These are phyloP conservation scores for Sinocyclocheilus maitianheensis DNA, from an alignment of 2,113 vertebrate genomes.

Conservation along the genomic window DNA sequence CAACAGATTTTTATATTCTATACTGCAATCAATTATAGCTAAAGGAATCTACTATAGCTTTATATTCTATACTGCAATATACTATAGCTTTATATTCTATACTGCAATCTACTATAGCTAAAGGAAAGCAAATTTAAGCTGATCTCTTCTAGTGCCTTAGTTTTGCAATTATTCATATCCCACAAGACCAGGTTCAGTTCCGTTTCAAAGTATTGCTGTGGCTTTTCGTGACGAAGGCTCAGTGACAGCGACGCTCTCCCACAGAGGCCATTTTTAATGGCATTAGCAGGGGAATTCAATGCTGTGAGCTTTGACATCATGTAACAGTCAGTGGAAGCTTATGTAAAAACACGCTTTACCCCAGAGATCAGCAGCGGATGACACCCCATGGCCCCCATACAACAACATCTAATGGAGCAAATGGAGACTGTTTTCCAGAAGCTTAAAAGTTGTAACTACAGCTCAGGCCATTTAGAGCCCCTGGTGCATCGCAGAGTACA, in stretches of 20 bases:
- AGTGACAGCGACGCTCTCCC: neutral
- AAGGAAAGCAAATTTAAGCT: neutral
- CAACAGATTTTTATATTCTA: neutral
- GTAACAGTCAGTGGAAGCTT: neutral
- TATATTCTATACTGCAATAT: no score
- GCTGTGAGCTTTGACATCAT: constrained; percentile 23
- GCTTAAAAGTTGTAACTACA: neutral
- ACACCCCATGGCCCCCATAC: neutral
- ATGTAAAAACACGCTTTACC: constrained; percentile 8
- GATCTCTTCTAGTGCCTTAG: neutral
- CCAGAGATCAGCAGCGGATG: constrained; percentile 20
- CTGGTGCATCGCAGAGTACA: neutral
- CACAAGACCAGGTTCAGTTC: neutral
- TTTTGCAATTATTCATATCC: neutral
- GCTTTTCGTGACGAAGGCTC: neutral
- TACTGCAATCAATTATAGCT: no score
- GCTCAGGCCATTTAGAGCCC: constrained; percentile 1
- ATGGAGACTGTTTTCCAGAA: neutral
- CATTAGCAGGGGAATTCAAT: constrained; percentile 21
- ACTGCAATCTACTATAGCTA: neutral
- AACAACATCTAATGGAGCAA: neutral
- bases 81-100: neutral
- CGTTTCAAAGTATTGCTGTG: neutral
- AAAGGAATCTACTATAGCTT: no score
- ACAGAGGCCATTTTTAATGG: neutral